Percentiles rank a stretch among this genome's conserved stretches.
Evolutionary conservation across 2,797 vertebrate genomes (phyloP).

Genomic region (Nasua narica): DNA sequence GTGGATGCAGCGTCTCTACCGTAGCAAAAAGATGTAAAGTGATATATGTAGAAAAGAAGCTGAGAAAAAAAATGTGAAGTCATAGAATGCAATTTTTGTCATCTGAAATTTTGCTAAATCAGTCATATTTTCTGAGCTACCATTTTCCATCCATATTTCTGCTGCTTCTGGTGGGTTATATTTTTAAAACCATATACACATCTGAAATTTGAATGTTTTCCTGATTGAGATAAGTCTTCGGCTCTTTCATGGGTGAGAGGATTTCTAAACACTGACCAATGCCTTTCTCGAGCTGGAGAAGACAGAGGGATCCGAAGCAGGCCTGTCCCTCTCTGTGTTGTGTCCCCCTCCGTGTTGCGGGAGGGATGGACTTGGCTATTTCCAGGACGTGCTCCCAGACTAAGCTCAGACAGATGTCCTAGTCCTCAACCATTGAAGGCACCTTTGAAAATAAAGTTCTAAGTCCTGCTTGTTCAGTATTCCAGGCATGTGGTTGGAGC

Average conservation of each 20-base stretch:
- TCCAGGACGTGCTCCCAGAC: background rate
- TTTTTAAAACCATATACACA: background rate
- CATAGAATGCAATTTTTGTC: background rate
- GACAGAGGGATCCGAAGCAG: background rate
- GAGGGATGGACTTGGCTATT: background rate
- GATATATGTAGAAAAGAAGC: background rate
- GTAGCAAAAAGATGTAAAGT: background rate
- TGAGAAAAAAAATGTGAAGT: background rate
- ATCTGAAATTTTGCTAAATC: background rate
- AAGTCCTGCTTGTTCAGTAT: background rate
- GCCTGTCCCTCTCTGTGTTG: background rate
- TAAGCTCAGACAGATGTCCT: background rate
- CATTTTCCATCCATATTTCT: background rate
- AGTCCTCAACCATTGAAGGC: background rate
- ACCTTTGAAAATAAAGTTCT: constrained; percentile 16
- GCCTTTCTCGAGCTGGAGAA: background rate
- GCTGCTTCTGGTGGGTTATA: background rate
- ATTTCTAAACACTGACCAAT: background rate
- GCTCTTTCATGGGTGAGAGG: background rate
- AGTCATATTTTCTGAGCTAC: background rate
- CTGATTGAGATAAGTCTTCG: background rate
- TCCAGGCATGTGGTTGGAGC: background rate
- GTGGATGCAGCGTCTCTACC: background rate
- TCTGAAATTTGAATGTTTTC: constrained; percentile 28
- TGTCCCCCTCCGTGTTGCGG: background rate